Evolutionary conservation across 2,113 vertebrate genomes (phyloP).

Genomic region (Gambusia holbrooki): DNA sequence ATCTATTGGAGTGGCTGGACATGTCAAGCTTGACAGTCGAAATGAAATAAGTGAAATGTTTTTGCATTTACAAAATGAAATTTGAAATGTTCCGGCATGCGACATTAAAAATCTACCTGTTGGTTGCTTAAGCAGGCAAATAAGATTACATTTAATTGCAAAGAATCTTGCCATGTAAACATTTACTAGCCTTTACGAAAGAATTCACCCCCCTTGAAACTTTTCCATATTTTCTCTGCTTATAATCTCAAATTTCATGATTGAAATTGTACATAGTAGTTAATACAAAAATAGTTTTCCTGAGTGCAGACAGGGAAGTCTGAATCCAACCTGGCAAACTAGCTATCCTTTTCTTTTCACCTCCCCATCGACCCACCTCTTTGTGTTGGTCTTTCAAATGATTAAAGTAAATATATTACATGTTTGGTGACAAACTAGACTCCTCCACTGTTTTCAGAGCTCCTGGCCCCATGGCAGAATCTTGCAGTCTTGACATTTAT

Average conservation of each 20-base stretch:
- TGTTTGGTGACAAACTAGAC: too few relatives aligned
- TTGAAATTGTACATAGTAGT: too few relatives aligned
- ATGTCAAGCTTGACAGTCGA: neutral
- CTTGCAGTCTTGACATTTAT: neutral
- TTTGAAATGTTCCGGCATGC: neutral
- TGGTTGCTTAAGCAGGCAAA: neutral
- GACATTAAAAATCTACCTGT: neutral
- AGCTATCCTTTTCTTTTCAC: too few relatives aligned
- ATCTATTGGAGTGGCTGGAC: neutral
- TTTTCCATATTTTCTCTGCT: neutral
- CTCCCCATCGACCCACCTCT: neutral
- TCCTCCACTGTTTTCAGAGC: neutral
- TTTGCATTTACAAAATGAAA: neutral
- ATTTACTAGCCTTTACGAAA: neutral
- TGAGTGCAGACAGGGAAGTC: neutral
- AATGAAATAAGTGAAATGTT: neutral
- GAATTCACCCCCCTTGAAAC: neutral
- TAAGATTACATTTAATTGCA: neutral
- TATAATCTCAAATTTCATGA: neutral
- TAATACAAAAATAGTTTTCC: neutral
- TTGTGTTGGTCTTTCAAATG: neutral
- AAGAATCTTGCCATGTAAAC: neutral
- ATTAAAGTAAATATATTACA: neutral
- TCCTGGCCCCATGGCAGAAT: neutral
- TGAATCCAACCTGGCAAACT: too few relatives aligned